Evolutionary conservation across 2,113 vertebrate genomes (phyloP), one percentile per base, ranked within the genome.

Genomic region (Gobio gobio): DNA sequence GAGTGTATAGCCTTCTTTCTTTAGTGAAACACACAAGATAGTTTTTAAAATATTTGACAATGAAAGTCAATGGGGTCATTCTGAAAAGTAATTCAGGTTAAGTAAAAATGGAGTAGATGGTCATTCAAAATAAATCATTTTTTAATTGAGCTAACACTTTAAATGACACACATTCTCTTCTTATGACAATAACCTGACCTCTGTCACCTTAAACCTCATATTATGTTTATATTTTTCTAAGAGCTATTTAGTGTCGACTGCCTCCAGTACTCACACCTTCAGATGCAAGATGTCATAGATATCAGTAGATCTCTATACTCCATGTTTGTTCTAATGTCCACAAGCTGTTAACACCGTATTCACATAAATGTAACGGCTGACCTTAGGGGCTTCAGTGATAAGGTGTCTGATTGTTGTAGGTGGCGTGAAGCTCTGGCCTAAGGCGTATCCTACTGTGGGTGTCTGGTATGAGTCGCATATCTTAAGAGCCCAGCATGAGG

Each of bases 281-380:
- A 9, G 20, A n/a, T 26, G n/a, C 10, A 56, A 10, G 18, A 58
- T 36, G 29, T 5, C 51, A 13, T 36, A 18, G 18, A 56, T 40
- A 40, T 78, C 51, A 58, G 51, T 58, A 56, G 36, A 56, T 58
- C 54, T 78, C 54, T 43, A 12, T 40, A n/a, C 33, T 43, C 12
- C 33, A 43, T 78, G 76, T 43, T 78, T 78, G 76, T 78, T 61
- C 12, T 43, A 59, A 36, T 78, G 76, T 59, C 54, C 33, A 63
- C 78, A 63, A 47, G 78, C 78, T 63, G 58, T 63, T 29, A 80
- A 80, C n/a, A 64, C 59, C 14, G 1, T 26, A 47, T 80, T 80
- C 78, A 79, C 77, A 79, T 79, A 64, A 63, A 80, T n/a, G n/a
- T 63, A 79, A 18, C 13, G 3, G 22, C 78, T 63, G 43, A 80